phyloP scores from a whole-genome alignment of 2,888 invertebrate species.

The Drosophila yooni region DNA sequence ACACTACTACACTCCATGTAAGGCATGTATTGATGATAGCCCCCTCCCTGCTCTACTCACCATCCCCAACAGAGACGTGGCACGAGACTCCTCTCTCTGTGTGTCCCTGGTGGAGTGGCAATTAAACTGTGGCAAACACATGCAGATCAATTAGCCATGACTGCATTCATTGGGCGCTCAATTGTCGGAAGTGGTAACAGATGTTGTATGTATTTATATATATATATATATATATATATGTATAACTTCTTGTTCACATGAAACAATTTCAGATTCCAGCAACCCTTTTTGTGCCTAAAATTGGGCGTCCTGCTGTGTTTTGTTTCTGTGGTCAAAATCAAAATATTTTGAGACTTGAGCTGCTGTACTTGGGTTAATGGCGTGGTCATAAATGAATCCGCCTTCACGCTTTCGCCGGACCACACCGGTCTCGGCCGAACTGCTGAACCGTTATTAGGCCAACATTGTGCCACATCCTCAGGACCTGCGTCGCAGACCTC shows the following conservation, averaged over 20 bases:
- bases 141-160: conserved; percentile 61
- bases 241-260: conserved; percentile 20
- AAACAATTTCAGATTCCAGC: conserved; percentile 24
- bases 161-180: conserved; percentile 61
- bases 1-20: neutral
- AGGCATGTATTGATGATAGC: conserved; percentile 26
- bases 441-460: conserved; percentile 39
- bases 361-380: conserved; percentile 71
- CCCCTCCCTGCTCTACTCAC: conserved; percentile 40
- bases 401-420: conserved; percentile 65
- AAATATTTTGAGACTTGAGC: conserved; percentile 81
- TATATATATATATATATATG: conserved; percentile 2
- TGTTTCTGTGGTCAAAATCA: conserved; percentile 56
- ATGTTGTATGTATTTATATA: conserved; percentile 20
- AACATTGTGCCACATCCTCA: conserved; percentile 18
- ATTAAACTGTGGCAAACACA: conserved; percentile 70
- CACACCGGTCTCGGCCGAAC: conserved; percentile 5
- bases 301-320: conserved; percentile 41
- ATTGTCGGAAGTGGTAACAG: conserved; percentile 29
- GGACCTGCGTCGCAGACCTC: conserved; percentile 17
- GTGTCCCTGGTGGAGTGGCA: conserved; percentile 48
- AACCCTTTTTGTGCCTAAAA: conserved; percentile 51
- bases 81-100: conserved; percentile 36
- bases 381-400: conserved; percentile 69
- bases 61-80: conserved; percentile 18